These are phyloP conservation scores for Ictalurus punctatus DNA, from an alignment of 2,113 vertebrate genomes.

Conservation along the genomic window DNA sequence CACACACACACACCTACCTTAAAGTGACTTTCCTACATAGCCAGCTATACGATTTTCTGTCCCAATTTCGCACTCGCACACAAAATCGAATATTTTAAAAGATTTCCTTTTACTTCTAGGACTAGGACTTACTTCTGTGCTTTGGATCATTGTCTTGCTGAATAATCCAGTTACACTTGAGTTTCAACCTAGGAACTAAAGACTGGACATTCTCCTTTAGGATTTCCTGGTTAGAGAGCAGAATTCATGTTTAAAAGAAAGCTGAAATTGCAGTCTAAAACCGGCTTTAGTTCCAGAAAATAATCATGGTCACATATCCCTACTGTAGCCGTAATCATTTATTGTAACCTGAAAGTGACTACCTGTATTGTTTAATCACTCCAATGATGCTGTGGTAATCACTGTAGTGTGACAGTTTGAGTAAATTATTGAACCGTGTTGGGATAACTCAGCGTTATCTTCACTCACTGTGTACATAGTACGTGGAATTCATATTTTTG, in stretches of 20 bases:
- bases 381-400: background rate
- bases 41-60: background rate
- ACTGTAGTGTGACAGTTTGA: constrained; percentile 7
- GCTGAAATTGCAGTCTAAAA: background rate
- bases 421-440: background rate
- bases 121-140: too few relatives aligned
- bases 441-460: background rate
- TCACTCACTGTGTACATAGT: background rate
- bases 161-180: too few relatives aligned
- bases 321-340: background rate
- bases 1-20: constrained; percentile 20
- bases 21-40: background rate
- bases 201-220: too few relatives aligned
- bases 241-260: background rate
- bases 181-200: too few relatives aligned
- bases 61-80: background rate
- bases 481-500: background rate
- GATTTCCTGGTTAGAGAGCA: too few relatives aligned
- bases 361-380: background rate
- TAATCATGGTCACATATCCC: background rate
- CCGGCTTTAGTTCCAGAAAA: background rate
- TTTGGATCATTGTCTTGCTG: too few relatives aligned
- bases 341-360: constrained; percentile 3
- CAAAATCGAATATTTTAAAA: background rate
- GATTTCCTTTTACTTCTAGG: background rate